Evolutionary conservation across 2,888 invertebrate species (phyloP).

Genomic region (Mimas tiliae): DNA sequence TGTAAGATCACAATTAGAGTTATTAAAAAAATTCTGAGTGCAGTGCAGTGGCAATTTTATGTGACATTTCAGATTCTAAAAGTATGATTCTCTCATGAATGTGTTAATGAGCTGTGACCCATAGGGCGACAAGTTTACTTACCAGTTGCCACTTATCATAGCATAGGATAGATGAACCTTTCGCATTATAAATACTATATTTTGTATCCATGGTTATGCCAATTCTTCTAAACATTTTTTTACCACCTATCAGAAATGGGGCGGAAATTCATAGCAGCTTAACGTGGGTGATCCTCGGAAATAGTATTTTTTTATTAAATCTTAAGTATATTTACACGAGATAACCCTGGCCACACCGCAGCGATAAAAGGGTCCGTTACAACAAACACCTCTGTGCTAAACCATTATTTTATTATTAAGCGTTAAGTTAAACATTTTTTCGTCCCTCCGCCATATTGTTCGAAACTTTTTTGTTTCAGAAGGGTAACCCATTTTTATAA

Average conservation of each 20-base stretch:
- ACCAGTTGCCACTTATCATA: no score
- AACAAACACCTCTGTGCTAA: conserved; percentile 16
- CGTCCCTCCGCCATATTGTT: not conserved
- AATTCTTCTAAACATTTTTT: no score
- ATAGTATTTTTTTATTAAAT: conserved; percentile 4
- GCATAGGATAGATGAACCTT: no score
- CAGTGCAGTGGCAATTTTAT: no score
- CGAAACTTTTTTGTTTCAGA: not conserved
- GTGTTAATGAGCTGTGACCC: no score
- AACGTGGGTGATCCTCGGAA: conserved; percentile 12
- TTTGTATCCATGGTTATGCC: no score
- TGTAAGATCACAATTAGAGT: no score
- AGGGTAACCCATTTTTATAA: not conserved
- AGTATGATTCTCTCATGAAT: no score
- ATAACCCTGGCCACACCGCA: conserved; percentile 7
- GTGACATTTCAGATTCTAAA: no score
- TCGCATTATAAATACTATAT: no score
- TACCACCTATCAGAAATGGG: not conserved
- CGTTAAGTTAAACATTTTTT: conserved; percentile 1
- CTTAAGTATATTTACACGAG: conserved; percentile 17
- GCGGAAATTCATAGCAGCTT: not conserved
- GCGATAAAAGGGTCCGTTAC: not conserved
- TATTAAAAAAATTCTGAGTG: no score
- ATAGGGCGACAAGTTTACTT: no score
- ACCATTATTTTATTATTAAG: conserved; percentile 21